Evolutionary conservation across 2,888 invertebrate species (phyloP).

Genomic region (Scaptomyza polygonia): DNA sequence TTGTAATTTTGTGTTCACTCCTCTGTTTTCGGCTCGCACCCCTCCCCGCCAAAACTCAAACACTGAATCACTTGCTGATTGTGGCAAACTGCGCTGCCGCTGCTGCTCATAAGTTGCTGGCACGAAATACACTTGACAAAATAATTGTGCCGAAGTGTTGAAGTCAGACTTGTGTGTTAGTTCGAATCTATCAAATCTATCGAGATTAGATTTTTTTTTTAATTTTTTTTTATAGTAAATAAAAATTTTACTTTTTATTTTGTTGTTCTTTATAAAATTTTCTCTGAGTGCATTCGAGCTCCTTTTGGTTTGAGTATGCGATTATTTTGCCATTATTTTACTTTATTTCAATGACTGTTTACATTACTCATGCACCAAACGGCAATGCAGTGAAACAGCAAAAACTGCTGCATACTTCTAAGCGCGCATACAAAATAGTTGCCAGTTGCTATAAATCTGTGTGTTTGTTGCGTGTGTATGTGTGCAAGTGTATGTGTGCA

Average conservation of each 20-base stretch:
- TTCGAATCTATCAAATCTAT: too few species aligned
- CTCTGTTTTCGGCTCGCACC: neutral
- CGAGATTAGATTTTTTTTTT: neutral
- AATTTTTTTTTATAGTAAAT: too few species aligned
- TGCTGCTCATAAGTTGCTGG: constrained; percentile 20
- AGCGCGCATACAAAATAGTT: constrained; percentile 38
- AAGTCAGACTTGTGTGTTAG: neutral
- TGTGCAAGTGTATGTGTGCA: too few species aligned
- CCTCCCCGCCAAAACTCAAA: constrained; percentile 11
- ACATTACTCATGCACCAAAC: constrained; percentile 49
- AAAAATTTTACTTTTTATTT: neutral
- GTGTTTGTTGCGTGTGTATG: constrained; percentile 10
- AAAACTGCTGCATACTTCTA: constrained; percentile 54
- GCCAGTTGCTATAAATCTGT: constrained; percentile 2
- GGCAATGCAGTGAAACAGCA: constrained; percentile 23
- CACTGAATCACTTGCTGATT: constrained; percentile 31
- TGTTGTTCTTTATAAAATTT: too few species aligned
- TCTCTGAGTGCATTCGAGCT: constrained; percentile 14
- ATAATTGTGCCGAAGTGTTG: neutral
- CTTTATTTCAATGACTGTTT: constrained; percentile 81
- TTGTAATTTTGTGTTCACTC: neutral
- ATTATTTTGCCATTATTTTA: constrained; percentile 79
- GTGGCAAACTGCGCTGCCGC: constrained; percentile 7
- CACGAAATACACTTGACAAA: constrained; percentile 1
- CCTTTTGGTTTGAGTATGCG: constrained; percentile 63